Conservation (phyloP, 2,113 vertebrate species). For the Spilogale gracilis region DNA sequence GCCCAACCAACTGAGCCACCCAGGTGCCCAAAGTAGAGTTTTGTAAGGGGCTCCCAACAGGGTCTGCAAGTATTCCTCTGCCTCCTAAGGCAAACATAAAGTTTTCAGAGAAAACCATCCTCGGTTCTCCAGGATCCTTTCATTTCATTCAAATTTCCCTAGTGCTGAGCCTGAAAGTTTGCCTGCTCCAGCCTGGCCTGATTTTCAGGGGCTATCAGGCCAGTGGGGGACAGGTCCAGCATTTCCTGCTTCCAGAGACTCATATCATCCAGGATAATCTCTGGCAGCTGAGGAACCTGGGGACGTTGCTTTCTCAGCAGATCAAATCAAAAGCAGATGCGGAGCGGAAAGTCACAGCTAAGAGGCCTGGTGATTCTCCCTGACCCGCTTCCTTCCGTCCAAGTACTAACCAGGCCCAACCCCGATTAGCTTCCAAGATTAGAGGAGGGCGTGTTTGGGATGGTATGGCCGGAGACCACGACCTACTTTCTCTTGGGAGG, state of each 20-base stretch:
- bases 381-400: conserved; percentile 54
- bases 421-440: too few species aligned
- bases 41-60: neutral
- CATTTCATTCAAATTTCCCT: neutral
- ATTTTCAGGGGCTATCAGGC: conserved; percentile 42
- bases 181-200: neutral
- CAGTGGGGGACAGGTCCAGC: neutral
- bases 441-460: too few species aligned
- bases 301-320: conserved; percentile 76
- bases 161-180: neutral
- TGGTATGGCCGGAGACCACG: neutral
- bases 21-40: neutral
- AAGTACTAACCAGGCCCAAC: too few species aligned
- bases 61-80: neutral
- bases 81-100: neutral
- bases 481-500: conserved; percentile 73
- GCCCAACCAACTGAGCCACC: too few species aligned
- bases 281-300: conserved; percentile 54
- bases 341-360: conserved; percentile 72
- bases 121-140: neutral
- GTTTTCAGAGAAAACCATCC: conserved; percentile 69
- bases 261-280: conserved; percentile 71
- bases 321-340: conserved; percentile 84
- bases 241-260: conserved; percentile 43
- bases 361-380: conserved; percentile 78